phyloP scores from a whole-genome alignment of 2,797 vertebrate genomes.

The Sebastes miniatus region DNA sequence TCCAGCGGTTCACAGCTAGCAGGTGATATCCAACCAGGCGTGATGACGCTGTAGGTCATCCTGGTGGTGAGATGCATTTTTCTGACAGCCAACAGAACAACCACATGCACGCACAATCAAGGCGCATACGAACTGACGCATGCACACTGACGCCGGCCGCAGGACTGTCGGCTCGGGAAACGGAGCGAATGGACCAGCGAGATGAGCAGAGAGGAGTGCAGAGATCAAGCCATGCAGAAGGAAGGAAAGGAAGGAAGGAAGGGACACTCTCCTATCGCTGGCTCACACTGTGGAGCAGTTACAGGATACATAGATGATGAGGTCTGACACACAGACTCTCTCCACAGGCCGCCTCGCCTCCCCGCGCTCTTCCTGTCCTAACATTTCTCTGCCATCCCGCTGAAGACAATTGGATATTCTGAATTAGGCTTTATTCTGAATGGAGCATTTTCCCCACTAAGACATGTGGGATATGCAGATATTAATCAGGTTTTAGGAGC shows the following conservation, averaged over 20 bases:
- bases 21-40: constrained; percentile 10
- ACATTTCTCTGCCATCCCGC: constrained; percentile 17
- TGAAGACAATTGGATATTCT: constrained; percentile 6
- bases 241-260: constrained; percentile 24
- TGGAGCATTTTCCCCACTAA: too few species aligned
- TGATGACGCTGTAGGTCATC: background rate
- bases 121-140: background rate
- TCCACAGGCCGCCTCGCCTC: constrained; percentile 7
- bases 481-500: too few species aligned
- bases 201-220: constrained; percentile 11
- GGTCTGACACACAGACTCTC: constrained; percentile 48
- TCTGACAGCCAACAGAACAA: constrained; percentile 7
- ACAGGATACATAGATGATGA: constrained; percentile 36
- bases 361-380: constrained; percentile 28
- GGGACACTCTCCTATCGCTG: background rate
- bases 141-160: background rate
- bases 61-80: background rate
- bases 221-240: constrained; percentile 42
- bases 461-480: too few species aligned
- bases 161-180: constrained; percentile 10
- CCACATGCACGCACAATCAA: background rate
- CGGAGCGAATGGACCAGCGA: background rate
- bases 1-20: background rate
- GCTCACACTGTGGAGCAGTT: constrained; percentile 18
- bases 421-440: too few species aligned